Evolutionary conservation across 2,797 vertebrate species (phyloP).

Genomic region (Phylloscopus collybita): DNA sequence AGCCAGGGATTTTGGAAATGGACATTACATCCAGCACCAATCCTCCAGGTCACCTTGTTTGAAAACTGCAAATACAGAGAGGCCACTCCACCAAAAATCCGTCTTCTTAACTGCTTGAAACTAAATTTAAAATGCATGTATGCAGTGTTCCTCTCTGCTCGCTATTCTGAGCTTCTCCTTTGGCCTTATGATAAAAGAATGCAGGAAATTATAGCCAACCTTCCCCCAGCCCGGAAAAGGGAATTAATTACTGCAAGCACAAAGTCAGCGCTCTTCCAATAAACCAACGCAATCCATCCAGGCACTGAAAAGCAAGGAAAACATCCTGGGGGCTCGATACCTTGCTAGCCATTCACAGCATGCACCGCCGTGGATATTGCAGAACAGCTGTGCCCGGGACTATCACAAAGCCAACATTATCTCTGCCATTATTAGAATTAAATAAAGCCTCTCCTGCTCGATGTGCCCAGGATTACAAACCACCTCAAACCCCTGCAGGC

Average conservation of each 20-base stretch:
- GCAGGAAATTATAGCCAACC: slow-evolving; percentile 66
- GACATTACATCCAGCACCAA: not conserved
- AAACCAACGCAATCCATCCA: slow-evolving; percentile 46
- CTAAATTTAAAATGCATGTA: not conserved
- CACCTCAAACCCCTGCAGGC: not conserved
- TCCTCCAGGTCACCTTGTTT: not conserved
- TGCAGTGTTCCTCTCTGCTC: slow-evolving; percentile 51
- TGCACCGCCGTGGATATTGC: not conserved
- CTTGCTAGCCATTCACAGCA: slow-evolving; percentile 10
- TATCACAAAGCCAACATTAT: not conserved
- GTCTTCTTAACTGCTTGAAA: slow-evolving; percentile 20
- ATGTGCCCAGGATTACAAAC: not conserved
- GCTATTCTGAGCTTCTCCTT: slow-evolving; percentile 60
- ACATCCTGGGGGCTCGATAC: not conserved
- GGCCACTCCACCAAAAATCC: not conserved
- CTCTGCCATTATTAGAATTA: not conserved
- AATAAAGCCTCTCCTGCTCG: not conserved
- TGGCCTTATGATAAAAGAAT: slow-evolving; percentile 64
- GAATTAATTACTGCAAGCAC: slow-evolving; percentile 70
- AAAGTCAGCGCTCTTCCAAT: slow-evolving; percentile 64
- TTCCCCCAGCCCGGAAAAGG: slow-evolving; percentile 54
- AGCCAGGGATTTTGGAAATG: not conserved
- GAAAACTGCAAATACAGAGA: not conserved
- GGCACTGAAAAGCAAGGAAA: slow-evolving; percentile 26
- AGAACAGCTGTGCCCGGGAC: not conserved